A percentile compares a stretch with the other conserved stretches of the same genome.
These are phyloP conservation scores for Podarcis cretensis DNA, from an alignment of 2,113 vertebrate genomes.

Conservation along the genomic window DNA sequence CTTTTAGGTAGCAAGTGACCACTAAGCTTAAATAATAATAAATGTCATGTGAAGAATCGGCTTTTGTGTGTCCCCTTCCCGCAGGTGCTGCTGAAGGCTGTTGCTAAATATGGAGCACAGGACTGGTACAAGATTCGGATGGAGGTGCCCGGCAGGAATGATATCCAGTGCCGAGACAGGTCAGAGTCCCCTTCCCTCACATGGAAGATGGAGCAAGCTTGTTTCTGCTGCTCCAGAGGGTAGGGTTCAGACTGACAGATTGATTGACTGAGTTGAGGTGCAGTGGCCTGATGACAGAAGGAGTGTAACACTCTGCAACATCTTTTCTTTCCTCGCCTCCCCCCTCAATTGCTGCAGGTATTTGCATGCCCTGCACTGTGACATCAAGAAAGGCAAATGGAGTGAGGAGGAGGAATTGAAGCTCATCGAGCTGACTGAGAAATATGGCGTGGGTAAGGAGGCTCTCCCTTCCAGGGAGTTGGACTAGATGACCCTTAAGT, in stretches of 20 bases:
- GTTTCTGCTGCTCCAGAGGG: neutral
- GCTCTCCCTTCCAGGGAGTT: too few relatives aligned
- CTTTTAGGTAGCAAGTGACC: too few relatives aligned
- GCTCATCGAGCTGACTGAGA: slow-evolving; percentile 79
- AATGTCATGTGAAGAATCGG: neutral
- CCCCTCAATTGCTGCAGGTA: slow-evolving; percentile 77
- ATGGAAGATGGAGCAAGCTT: too few relatives aligned
- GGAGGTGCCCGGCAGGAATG: slow-evolving; percentile 89
- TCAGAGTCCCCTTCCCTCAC: slow-evolving; percentile 41
- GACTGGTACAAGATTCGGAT: slow-evolving; percentile 90
- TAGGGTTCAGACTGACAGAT: too few relatives aligned
- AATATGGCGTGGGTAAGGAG: slow-evolving; percentile 86
- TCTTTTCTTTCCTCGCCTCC: neutral
- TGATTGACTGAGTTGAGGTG: too few relatives aligned
- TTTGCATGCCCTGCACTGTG: slow-evolving; percentile 78
- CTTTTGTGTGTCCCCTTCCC: neutral
- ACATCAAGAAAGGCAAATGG: slow-evolving; percentile 86
- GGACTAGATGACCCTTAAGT: too few relatives aligned
- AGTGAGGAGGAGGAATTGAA: slow-evolving; percentile 78
- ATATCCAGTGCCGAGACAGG: slow-evolving; percentile 90
- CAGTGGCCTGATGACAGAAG: too few relatives aligned
- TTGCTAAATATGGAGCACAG: slow-evolving; percentile 79
- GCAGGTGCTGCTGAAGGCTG: slow-evolving; percentile 86
- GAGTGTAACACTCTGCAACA: too few relatives aligned
- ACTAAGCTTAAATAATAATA: too few relatives aligned